Conservation (phyloP, 2,113 vertebrate genomes). For the Rousettus leschenaultii region DNA sequence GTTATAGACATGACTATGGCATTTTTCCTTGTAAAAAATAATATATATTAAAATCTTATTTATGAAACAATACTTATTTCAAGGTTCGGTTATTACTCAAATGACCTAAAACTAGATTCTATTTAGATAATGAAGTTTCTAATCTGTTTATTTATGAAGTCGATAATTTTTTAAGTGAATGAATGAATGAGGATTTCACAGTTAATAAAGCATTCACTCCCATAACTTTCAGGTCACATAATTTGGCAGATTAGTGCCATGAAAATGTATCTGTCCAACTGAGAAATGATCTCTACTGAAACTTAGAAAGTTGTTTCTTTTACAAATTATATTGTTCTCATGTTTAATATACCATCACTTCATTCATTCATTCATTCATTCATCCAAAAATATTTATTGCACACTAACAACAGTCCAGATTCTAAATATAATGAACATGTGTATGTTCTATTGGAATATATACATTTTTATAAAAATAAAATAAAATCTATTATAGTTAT, state of each 20-base stretch:
- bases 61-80: background rate
- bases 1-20: background rate
- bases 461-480: background rate
- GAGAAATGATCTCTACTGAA: background rate
- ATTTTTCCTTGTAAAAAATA: background rate
- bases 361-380: background rate
- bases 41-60: background rate
- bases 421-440: background rate
- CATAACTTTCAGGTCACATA: background rate
- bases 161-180: background rate
- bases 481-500: background rate
- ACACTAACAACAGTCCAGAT: background rate
- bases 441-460: background rate
- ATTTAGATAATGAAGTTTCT: background rate
- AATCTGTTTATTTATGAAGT: background rate
- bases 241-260: background rate
- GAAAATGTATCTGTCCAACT: background rate
- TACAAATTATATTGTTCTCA: background rate
- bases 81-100: background rate
- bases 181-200: background rate
- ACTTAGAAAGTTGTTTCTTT: background rate
- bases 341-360: background rate
- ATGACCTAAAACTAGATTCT: background rate
- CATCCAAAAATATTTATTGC: background rate
- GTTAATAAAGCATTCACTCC: background rate